A percentile compares a stretch with the other conserved stretches of the same genome.
Conservation (phyloP, 1,140 invertebrate genomes). For the Eurosta solidaginis region DNA sequence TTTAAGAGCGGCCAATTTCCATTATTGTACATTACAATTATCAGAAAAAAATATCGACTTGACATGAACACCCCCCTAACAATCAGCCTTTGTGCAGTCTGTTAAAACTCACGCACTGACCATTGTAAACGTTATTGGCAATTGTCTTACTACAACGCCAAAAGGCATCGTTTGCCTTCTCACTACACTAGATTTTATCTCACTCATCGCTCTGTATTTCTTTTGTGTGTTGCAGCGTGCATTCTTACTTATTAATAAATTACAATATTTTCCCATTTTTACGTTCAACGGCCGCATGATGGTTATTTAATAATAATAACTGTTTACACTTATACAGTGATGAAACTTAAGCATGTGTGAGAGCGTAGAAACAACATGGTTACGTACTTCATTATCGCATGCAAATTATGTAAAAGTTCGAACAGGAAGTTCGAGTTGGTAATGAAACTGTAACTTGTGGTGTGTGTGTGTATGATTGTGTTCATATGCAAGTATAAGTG, state of each 20-base stretch:
- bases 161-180: too few relatives aligned
- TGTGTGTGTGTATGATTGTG: background rate
- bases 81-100: too few relatives aligned
- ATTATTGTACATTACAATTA: too few relatives aligned
- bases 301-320: conserved; percentile 31
- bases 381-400: background rate
- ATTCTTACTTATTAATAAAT: conserved; percentile 12
- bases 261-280: conserved; percentile 26
- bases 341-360: background rate
- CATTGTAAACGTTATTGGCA: too few relatives aligned
- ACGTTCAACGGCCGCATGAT: conserved; percentile 29
- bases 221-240: background rate
- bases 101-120: too few relatives aligned
- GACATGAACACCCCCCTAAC: too few relatives aligned
- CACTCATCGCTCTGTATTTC: background rate
- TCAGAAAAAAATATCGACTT: too few relatives aligned
- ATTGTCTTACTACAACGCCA: too few relatives aligned
- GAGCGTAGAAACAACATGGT: background rate
- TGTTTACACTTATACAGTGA: background rate
- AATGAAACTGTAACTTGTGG: conserved; percentile 23
- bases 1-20: too few relatives aligned
- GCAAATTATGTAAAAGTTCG: conserved; percentile 20
- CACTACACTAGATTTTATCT: background rate
- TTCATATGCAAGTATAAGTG: background rate
- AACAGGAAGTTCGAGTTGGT: background rate